phyloP scores from a whole-genome alignment of 2,113 vertebrate genomes.

The Astur gentilis region DNA sequence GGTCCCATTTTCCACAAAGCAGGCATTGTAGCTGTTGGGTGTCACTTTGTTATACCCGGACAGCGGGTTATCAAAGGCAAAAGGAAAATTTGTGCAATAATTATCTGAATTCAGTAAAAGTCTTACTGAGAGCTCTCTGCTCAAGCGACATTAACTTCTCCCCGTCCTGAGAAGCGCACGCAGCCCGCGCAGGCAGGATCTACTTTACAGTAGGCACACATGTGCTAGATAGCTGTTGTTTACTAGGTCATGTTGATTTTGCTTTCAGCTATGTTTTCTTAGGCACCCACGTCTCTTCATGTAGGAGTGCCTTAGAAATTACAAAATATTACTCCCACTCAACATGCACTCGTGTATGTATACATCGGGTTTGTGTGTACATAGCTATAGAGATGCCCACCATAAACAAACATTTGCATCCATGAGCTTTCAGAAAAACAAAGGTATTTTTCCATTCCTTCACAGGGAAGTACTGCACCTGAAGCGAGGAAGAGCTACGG shows the following conservation, averaged over 20 bases:
- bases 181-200: not conserved
- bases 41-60: not conserved
- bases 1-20: not conserved
- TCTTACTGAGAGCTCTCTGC: not conserved
- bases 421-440: not conserved
- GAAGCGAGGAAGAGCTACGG: not conserved
- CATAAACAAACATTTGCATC: constrained; percentile 31
- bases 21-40: not conserved
- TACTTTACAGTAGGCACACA: constrained; percentile 23
- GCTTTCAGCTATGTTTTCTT: constrained; percentile 54
- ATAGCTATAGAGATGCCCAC: constrained; percentile 39
- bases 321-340: constrained; percentile 58
- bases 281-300: constrained; percentile 35
- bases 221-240: constrained; percentile 44
- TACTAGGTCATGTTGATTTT: constrained; percentile 57
- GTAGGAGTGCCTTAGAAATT: constrained; percentile 48
- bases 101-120: not conserved
- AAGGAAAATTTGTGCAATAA: not conserved
- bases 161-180: not conserved
- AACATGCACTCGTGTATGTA: constrained; percentile 2
- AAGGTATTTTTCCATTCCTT: constrained; percentile 5
- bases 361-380: constrained; percentile 20
- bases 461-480: not conserved
- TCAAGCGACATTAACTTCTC: not conserved
- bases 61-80: not conserved